phyloP scores from a whole-genome alignment of 2,113 vertebrate genomes.

The Nannospalax galili region DNA sequence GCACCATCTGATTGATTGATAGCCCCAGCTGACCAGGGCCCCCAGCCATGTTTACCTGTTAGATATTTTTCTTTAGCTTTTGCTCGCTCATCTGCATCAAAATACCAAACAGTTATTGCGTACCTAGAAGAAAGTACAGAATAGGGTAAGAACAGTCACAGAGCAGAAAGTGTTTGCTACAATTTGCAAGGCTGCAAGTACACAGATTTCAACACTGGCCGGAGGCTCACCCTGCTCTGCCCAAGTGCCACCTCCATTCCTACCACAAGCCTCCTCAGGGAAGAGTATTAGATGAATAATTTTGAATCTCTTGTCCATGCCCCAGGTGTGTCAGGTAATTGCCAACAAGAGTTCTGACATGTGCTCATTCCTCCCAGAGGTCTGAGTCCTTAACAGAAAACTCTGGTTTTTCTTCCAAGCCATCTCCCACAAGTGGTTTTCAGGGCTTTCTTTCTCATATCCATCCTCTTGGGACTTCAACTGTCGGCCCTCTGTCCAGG shows the following conservation, averaged over 20 bases:
- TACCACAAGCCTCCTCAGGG: neutral
- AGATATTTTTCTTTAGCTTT: slow-evolving; percentile 98
- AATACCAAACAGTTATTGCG: slow-evolving; percentile 99
- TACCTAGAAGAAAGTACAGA: slow-evolving; percentile 89
- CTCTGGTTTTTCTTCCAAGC: neutral
- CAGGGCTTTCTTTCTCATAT: neutral
- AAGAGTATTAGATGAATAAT: neutral
- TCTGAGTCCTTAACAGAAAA: neutral
- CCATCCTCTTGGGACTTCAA: too few species aligned
- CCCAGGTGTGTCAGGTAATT: neutral
- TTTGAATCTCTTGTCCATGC: neutral
- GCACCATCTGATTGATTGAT: neutral
- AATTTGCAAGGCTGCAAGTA: too few species aligned
- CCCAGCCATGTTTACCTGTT: slow-evolving; percentile 89
- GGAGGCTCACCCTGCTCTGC: neutral
- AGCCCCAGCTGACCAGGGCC: neutral
- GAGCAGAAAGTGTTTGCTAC: neutral
- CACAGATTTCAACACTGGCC: too few species aligned
- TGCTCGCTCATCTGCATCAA: slow-evolving; percentile 97
- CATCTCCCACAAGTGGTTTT: neutral
- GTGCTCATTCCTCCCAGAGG: neutral
- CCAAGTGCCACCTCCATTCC: neutral
- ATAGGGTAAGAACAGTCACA: slow-evolving; percentile 59
- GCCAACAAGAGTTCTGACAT: neutral
- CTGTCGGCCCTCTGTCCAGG: neutral